A percentile compares a stretch with the other conserved stretches of the same genome.
These are phyloP conservation scores for Ivindomyrus marchei DNA, from an alignment of 2,113 vertebrate genomes.

Conservation along the genomic window DNA sequence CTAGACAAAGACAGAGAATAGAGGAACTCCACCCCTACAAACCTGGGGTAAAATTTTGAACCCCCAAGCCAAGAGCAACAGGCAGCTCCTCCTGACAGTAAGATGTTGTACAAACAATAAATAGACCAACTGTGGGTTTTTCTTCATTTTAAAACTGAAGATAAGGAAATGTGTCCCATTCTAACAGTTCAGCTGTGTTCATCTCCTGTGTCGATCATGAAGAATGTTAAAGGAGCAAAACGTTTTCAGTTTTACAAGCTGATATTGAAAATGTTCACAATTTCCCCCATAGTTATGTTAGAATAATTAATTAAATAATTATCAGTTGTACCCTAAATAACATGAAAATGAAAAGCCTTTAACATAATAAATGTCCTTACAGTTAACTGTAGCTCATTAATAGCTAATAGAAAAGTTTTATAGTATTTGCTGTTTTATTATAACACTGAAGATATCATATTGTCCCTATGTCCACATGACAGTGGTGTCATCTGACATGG, in stretches of 20 bases:
- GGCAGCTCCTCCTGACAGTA: background rate
- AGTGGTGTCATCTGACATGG: background rate
- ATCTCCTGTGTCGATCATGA: background rate
- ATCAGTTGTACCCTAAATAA: background rate
- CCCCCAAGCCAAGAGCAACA: too few relatives aligned
- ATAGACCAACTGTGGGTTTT: background rate
- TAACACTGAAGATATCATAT: background rate
- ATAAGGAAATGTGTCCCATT: background rate
- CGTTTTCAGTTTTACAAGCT: background rate
- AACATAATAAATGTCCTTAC: background rate
- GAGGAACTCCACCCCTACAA: too few relatives aligned
- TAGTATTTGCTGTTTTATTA: background rate
- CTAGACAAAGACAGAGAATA: too few relatives aligned
- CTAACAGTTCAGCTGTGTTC: background rate
- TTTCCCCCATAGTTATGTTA: background rate
- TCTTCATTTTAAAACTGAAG: background rate
- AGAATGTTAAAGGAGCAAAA: background rate
- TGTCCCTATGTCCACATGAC: background rate
- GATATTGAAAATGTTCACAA: background rate
- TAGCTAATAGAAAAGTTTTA: background rate
- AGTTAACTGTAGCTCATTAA: background rate
- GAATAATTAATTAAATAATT: background rate
- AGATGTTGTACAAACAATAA: background rate
- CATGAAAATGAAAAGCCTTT: background rate
- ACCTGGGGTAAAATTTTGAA: too few relatives aligned